A percentile compares a stretch with the other conserved stretches of the same genome.
phyloP scores from a whole-genome alignment of 2,113 vertebrate species.

The Mesembrinibis cayennensis region DNA sequence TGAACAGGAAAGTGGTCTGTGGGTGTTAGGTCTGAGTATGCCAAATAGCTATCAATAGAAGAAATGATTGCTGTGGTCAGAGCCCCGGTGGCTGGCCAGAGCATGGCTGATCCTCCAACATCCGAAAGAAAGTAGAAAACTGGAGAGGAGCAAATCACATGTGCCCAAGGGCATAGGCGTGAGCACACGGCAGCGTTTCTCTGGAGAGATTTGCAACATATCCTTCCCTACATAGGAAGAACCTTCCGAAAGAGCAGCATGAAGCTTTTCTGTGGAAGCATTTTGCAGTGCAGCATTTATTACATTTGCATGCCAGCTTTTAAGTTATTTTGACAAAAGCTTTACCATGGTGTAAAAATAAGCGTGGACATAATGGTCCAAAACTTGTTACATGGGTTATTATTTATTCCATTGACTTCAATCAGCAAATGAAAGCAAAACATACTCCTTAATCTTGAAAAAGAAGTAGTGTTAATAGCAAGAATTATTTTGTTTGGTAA shows the following conservation, averaged over 20 bases:
- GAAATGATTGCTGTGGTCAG: background rate
- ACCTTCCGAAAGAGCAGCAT: background rate
- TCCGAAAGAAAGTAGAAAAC: background rate
- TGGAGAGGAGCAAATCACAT: background rate
- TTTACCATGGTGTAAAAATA: background rate
- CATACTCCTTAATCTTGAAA: background rate
- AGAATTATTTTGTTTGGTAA: constrained; percentile 19
- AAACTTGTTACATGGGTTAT: background rate
- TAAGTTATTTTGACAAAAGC: constrained; percentile 7
- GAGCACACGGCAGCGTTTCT: fast-evolving
- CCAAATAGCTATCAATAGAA: fast-evolving
- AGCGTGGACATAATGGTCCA: background rate
- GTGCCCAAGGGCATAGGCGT: background rate
- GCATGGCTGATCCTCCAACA: background rate
- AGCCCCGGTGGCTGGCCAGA: background rate
- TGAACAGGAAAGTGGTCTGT: background rate
- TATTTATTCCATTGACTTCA: background rate
- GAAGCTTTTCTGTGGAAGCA: background rate
- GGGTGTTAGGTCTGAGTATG: background rate
- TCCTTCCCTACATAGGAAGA: background rate
- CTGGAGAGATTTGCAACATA: background rate
- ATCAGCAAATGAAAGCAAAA: background rate
- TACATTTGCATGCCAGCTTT: background rate
- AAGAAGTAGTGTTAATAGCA: background rate
- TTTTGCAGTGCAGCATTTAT: background rate